Evolutionary conservation across 2,797 vertebrate genomes (phyloP).

Genomic region (Amazona finschi): DNA sequence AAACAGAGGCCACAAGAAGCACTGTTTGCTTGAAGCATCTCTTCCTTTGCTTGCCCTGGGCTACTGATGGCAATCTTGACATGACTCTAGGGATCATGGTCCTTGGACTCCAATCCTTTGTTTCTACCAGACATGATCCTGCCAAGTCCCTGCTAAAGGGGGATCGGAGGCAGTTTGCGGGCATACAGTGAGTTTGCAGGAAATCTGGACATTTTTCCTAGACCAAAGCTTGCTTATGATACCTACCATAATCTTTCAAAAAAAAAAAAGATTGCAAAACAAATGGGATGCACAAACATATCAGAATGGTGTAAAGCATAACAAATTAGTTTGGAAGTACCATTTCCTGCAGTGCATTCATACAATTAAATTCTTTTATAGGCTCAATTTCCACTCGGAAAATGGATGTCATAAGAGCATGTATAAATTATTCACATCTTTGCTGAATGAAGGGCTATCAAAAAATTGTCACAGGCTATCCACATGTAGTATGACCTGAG

Average conservation of each 20-base stretch:
- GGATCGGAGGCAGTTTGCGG: not conserved
- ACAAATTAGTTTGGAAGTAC: slow-evolving; percentile 7
- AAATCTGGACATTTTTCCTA: not conserved
- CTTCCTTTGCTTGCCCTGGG: not conserved
- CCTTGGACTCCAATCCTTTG: not conserved
- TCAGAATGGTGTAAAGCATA: not conserved
- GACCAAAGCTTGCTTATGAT: not conserved
- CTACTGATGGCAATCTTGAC: not conserved
- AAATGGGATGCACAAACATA: not conserved
- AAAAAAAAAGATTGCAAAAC: not conserved
- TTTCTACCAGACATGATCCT: not conserved
- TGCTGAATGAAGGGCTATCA: slow-evolving; percentile 66
- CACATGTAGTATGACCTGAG: slow-evolving; percentile 54
- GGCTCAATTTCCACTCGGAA: slow-evolving; percentile 42
- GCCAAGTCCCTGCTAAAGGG: not conserved
- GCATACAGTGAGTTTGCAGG: not conserved
- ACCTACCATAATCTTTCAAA: not conserved
- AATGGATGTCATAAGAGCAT: slow-evolving; percentile 48
- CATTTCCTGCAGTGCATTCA: slow-evolving; percentile 25
- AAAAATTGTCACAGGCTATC: slow-evolving; percentile 69
- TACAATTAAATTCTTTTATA: slow-evolving; percentile 51
- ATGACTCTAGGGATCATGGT: accelerated
- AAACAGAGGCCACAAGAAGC: not conserved
- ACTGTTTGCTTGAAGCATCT: not conserved
- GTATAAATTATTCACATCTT: slow-evolving; percentile 68